These are phyloP conservation scores for Plecotus auritus DNA, from an alignment of 2,113 vertebrate genomes.

Conservation along the genomic window DNA sequence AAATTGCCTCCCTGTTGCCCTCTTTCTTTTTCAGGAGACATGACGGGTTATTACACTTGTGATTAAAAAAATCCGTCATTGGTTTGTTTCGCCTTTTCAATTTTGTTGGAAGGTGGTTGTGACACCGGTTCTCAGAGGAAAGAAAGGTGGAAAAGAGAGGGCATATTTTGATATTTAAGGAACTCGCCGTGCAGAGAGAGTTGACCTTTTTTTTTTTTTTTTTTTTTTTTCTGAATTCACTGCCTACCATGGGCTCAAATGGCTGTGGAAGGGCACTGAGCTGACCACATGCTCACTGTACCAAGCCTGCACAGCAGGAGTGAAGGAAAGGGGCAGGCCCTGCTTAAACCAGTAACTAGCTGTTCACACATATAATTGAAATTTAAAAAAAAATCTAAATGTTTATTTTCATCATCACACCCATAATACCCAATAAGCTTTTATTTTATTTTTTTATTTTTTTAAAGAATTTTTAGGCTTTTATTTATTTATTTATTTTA, in stretches of 20 bases:
- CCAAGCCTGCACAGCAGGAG: background rate
- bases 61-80: constrained; percentile 72
- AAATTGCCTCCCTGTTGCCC: constrained; percentile 61
- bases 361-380: background rate
- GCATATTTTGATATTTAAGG: background rate
- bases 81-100: constrained; percentile 43
- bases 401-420: background rate
- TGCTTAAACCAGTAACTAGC: background rate
- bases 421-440: background rate
- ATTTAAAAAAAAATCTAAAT: background rate
- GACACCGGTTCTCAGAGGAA: background rate
- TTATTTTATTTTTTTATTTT: too few relatives aligned
- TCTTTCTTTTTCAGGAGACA: constrained; percentile 60
- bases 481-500: too few relatives aligned
- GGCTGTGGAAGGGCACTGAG: background rate
- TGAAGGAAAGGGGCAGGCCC: background rate
- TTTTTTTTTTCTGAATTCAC: background rate
- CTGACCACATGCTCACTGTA: too few relatives aligned
- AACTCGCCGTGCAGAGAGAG: background rate
- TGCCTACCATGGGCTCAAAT: background rate
- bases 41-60: constrained; percentile 69
- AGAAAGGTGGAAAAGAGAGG: background rate
- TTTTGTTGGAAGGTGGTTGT: constrained; percentile 26
- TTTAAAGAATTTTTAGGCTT: too few relatives aligned
- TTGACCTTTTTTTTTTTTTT: background rate